Evolutionary conservation across 2,888 invertebrate species (phyloP).

Genomic region (Nephrotoma flavescens): DNA sequence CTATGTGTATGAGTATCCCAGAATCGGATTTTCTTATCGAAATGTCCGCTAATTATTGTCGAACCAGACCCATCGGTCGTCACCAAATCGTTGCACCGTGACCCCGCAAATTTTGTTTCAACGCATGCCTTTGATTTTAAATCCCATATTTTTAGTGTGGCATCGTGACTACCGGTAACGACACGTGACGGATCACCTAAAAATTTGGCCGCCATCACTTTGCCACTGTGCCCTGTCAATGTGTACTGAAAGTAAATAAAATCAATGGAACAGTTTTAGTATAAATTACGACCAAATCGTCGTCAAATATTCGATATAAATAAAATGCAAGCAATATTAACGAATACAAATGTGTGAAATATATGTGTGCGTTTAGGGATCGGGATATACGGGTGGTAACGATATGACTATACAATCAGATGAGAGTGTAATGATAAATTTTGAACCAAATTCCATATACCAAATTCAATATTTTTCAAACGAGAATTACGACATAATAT

Average conservation of each 20-base stretch:
- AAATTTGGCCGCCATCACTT: slow-evolving; percentile 95
- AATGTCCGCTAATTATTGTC: slow-evolving; percentile 93
- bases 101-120: slow-evolving; percentile 89
- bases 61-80: slow-evolving; percentile 76
- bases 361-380: not conserved
- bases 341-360: not conserved
- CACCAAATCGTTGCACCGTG: slow-evolving; percentile 92
- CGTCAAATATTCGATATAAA: not conserved
- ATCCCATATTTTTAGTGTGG: slow-evolving; percentile 98
- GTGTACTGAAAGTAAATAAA: slow-evolving; percentile 23
- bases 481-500: not conserved
- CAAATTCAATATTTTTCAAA: not conserved
- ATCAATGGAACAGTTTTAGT: not conserved
- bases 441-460: not conserved
- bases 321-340: slow-evolving; percentile 3
- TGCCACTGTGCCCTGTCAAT: slow-evolving; percentile 65
- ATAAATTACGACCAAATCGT: too few species aligned
- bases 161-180: slow-evolving; percentile 94
- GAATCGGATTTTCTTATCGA: slow-evolving; percentile 91
- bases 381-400: not conserved
- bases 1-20: slow-evolving; percentile 91
- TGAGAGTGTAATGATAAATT: slow-evolving; percentile 5
- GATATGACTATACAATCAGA: not conserved
- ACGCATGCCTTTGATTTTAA: slow-evolving; percentile 82
- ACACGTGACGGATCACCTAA: slow-evolving; percentile 84